These are phyloP conservation scores for Litoditis marina DNA, from an alignment of 2,888 invertebrate species.

Conservation along the genomic window DNA sequence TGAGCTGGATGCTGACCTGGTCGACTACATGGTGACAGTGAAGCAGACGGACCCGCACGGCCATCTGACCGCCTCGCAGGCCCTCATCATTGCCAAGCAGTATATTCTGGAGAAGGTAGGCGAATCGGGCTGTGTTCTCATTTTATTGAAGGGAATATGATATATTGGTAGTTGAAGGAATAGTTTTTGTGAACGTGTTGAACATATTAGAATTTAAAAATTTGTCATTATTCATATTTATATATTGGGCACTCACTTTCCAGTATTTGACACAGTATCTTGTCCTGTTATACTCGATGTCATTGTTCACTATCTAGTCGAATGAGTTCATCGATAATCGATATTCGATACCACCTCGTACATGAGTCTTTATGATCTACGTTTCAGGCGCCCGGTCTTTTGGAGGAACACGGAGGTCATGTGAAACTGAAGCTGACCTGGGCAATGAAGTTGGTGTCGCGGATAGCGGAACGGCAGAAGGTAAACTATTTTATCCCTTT, in stretches of 20 bases:
- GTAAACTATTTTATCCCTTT: no score
- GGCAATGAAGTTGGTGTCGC: slow-evolving; percentile 61
- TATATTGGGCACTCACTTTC: no score
- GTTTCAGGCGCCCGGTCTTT: slow-evolving; percentile 57
- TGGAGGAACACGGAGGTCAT: slow-evolving; percentile 63
- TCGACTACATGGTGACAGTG: slow-evolving; percentile 57
- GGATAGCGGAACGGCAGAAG: slow-evolving; percentile 49
- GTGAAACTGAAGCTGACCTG: slow-evolving; percentile 63
- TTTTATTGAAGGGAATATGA: neutral
- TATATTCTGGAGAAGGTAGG: slow-evolving; percentile 61
- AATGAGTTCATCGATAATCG: neutral
- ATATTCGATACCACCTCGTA: neutral
- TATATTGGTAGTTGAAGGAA: no score
- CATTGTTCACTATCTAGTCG: neutral
- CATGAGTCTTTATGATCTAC: neutral
- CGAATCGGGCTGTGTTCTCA: neutral
- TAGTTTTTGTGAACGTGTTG: no score
- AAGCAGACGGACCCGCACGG: slow-evolving; percentile 45
- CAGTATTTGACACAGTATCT: no score
- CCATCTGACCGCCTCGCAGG: slow-evolving; percentile 58
- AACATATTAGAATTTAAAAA: no score
- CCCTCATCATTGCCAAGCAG: slow-evolving; percentile 62
- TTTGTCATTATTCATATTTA: no score
- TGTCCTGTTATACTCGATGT: no score
- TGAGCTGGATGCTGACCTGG: slow-evolving; percentile 58